Base-by-base conservation (phyloP, 2,113 vertebrate genomes). In the Pachycephala philippinensis region DNA sequence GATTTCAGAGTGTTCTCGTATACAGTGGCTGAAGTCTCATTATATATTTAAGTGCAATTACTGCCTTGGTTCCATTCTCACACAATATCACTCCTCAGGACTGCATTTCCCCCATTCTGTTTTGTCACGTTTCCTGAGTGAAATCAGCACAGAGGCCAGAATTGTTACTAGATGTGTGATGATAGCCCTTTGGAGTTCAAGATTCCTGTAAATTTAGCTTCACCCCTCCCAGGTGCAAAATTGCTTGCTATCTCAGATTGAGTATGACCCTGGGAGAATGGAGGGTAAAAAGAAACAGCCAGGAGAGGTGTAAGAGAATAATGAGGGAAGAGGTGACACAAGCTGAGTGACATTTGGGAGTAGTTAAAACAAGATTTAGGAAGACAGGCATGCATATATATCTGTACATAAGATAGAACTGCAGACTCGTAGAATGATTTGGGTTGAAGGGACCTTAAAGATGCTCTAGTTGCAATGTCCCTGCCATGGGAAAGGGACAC, bases 31-130 rank as follows among this genome's bases (percentile, higher is more conserved):
- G 84, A 72, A 86, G 20, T 44, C 49, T 91, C 14, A 61, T 80
- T 77, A 79, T 70, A 50, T 57, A 72, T 92, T 95, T 64, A 93
- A 92, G 63, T 50, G n/a, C 54, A 85, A 52, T 93, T 97, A 77
- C 50, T 66, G 22, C 6, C 30, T 90, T 21, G 6, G 22, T 93
- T 93, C 53, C 2, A 1, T 75, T 92, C 52, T 86, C 70, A 87
- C 33, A 52, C 10, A 64, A 3, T 64, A 40, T 54, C 5, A 68
- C 52, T 68, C 54, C 63, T 87, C 63, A 64, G 78, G n/a, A 26
- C 35, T 84, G 44, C 40, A 40, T 86, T 78, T 77, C 19, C 11
- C 14, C 15, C 40, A 16, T 64, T 80, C 84, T 82, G 7, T 70
- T 86, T 90, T 84, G 44, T 86, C 60, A 39, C 0, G 0, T 47